Percentiles rank a stretch among this genome's conserved stretches.
Evolutionary conservation across 2,888 invertebrate species (phyloP).

Genomic region (Escarpia spicata): DNA sequence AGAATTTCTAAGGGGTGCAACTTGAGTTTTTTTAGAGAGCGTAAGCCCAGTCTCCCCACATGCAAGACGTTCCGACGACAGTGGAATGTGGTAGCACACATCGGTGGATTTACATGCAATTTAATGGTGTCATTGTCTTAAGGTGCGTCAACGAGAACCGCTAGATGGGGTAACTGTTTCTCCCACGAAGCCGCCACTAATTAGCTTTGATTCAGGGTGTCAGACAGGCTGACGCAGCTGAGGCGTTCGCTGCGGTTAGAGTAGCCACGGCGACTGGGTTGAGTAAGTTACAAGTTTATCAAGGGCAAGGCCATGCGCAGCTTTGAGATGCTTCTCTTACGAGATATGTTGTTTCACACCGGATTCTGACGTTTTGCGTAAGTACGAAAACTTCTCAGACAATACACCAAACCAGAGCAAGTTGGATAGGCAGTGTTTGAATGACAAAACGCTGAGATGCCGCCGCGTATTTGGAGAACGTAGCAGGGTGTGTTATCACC

Average conservation of each 20-base stretch:
- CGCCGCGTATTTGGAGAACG: not conserved
- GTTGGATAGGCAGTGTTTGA: not conserved
- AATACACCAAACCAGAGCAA: not conserved
- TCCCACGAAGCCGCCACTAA: not conserved
- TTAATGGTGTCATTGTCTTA: not conserved
- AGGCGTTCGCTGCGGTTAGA: not conserved
- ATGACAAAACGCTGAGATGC: not conserved
- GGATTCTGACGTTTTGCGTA: not conserved
- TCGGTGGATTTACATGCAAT: too few relatives aligned
- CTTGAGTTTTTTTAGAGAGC: too few relatives aligned
- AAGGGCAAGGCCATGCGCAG: not conserved
- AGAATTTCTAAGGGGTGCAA: too few relatives aligned
- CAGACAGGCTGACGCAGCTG: not conserved
- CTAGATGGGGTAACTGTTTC: not conserved
- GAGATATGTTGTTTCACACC: not conserved
- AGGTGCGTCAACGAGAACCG: not conserved
- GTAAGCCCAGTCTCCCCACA: too few relatives aligned
- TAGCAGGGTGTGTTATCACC: not conserved
- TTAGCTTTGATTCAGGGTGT: not conserved
- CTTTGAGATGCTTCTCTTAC: not conserved
- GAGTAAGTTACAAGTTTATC: not conserved
- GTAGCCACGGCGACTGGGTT: not conserved
- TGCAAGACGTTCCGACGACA: too few relatives aligned
- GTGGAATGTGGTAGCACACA: too few relatives aligned
- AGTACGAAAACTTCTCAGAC: not conserved